phyloP scores from a whole-genome alignment of 2,888 invertebrate species.

The Agonum fuliginosum region DNA sequence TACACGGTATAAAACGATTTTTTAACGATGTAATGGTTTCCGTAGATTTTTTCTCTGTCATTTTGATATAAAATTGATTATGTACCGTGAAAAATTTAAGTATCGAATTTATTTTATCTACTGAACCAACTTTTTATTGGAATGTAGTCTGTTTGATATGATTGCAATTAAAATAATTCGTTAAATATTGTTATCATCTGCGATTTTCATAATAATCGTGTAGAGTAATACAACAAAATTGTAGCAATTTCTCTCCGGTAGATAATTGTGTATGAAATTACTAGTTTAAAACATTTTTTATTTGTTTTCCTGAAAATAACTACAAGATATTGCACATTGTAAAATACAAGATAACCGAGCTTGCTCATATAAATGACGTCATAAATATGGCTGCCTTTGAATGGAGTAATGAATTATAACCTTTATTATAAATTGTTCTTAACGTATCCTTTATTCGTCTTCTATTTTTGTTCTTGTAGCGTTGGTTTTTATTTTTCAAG shows the following conservation, averaged over 20 bases:
- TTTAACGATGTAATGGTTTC: slow-evolving; percentile 18
- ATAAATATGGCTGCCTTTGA: slow-evolving; percentile 26
- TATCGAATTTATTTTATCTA: background rate
- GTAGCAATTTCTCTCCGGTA: slow-evolving; percentile 44
- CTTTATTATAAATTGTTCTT: slow-evolving; percentile 51
- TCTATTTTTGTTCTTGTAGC: slow-evolving; percentile 35
- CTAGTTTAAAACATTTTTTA: slow-evolving; percentile 45
- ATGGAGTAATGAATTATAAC: slow-evolving; percentile 39
- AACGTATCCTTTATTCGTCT: slow-evolving; percentile 37
- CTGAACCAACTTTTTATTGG: background rate
- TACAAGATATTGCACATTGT: slow-evolving; percentile 35
- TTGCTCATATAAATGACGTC: slow-evolving; percentile 28
- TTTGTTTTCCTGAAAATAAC: slow-evolving; percentile 25
- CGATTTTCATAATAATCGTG: background rate
- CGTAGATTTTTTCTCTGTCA: background rate
- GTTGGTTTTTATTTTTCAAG: slow-evolving; percentile 39
- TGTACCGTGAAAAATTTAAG: background rate
- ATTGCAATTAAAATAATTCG: slow-evolving; percentile 22
- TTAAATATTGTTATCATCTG: background rate
- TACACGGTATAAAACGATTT: slow-evolving; percentile 42
- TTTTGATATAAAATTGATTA: slow-evolving; percentile 29
- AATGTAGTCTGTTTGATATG: too few species aligned
- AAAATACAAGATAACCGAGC: background rate
- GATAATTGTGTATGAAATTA: slow-evolving; percentile 45
- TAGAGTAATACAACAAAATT: slow-evolving; percentile 15